Percentiles rank a stretch among this genome's conserved stretches.
Conservation (phyloP, 2,797 vertebrate genomes). For the Myotis vivesi region DNA sequence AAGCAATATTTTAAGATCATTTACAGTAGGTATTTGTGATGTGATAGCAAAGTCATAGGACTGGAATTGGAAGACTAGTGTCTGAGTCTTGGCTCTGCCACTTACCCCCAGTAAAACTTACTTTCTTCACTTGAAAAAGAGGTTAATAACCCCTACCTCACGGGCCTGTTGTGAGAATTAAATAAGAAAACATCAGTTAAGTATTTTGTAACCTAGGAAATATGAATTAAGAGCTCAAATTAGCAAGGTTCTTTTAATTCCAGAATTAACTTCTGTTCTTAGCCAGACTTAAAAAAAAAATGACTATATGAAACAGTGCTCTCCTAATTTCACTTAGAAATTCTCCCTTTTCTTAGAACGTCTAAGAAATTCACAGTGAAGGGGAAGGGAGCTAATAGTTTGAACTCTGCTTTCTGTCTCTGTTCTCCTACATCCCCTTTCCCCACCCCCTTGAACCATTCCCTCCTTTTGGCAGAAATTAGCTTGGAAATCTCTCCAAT, state of each 20-base stretch:
- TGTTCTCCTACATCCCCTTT: neutral
- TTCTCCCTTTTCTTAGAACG: neutral
- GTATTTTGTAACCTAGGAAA: conserved; percentile 19
- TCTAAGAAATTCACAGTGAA: neutral
- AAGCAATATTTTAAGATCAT: neutral
- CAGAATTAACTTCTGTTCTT: conserved; percentile 8
- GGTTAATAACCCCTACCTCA: neutral
- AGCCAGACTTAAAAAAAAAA: neutral
- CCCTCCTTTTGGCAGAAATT: neutral
- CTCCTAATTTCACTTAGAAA: conserved; percentile 25
- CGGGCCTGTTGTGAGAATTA: neutral
- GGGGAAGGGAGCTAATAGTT: neutral
- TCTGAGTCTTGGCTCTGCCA: neutral
- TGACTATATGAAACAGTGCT: neutral
- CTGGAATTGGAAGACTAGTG: neutral
- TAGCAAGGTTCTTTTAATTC: conserved; percentile 25
- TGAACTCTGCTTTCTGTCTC: neutral
- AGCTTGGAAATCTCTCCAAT: neutral
- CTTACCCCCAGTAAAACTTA: neutral
- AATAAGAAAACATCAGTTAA: conserved; percentile 20
- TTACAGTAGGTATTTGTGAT: neutral
- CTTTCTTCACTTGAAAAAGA: neutral
- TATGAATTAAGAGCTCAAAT: neutral
- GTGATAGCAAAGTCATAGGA: neutral
- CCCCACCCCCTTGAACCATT: neutral